Percentiles rank a stretch among this genome's conserved stretches.
These are phyloP conservation scores for Grus americana DNA, from an alignment of 2,113 vertebrate genomes.

Conservation along the genomic window DNA sequence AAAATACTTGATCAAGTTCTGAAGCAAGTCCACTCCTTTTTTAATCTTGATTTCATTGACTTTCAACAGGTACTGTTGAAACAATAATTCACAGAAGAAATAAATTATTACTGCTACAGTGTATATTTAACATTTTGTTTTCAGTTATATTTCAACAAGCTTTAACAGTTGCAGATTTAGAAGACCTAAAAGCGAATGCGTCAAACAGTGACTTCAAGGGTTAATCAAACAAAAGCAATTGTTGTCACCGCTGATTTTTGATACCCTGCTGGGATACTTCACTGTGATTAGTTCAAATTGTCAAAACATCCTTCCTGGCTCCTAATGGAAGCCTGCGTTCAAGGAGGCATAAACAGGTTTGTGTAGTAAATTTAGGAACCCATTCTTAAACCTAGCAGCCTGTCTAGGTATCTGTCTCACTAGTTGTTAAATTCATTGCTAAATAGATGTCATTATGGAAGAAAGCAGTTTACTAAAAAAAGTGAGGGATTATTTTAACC, in stretches of 20 bases:
- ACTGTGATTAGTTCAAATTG: background rate
- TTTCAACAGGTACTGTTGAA: constrained; percentile 92
- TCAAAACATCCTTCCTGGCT: background rate
- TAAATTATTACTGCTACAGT: background rate
- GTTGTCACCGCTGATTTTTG: background rate
- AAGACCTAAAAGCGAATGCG: background rate
- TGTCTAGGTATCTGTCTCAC: background rate
- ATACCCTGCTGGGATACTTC: background rate
- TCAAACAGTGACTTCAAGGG: background rate
- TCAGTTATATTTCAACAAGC: background rate
- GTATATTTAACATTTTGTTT: background rate
- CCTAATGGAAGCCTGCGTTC: background rate
- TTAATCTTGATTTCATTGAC: constrained; percentile 99
- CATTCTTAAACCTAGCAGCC: background rate
- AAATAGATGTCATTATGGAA: background rate
- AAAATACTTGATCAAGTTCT: constrained; percentile 97
- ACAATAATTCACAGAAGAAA: constrained; percentile 1
- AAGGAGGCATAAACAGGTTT: background rate
- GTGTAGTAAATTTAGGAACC: background rate
- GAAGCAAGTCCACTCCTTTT: constrained; percentile 95
- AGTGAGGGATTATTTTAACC: background rate
- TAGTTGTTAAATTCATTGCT: background rate
- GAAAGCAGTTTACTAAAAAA: background rate
- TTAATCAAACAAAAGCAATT: background rate
- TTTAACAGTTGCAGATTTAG: background rate